Evolutionary conservation across 2,113 vertebrate genomes (phyloP).

Genomic region (Paramisgurnus dabryanus): DNA sequence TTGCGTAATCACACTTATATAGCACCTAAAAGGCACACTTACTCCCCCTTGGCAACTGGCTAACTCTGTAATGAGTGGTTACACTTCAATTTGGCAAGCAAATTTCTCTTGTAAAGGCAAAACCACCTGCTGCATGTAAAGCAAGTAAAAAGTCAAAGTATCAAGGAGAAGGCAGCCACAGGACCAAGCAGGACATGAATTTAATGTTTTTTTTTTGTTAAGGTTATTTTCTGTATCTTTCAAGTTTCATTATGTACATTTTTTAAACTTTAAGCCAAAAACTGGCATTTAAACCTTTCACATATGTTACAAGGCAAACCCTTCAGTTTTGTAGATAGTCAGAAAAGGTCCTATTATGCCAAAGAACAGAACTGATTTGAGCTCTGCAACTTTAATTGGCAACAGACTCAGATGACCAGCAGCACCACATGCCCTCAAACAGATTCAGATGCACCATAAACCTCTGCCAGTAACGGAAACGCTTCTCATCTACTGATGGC

Average conservation of each 20-base stretch:
- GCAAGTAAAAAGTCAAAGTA: neutral
- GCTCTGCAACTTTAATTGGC: neutral
- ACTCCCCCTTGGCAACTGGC: neutral
- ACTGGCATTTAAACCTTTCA: neutral
- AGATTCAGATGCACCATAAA: conserved; percentile 32
- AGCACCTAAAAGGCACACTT: neutral
- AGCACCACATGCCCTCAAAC: neutral
- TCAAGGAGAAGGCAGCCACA: neutral
- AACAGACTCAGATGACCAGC: neutral
- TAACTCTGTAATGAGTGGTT: conserved; percentile 29
- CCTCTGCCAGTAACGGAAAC: neutral
- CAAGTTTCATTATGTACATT: neutral
- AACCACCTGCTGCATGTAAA: conserved; percentile 11
- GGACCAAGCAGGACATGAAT: neutral
- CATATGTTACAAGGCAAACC: too few species aligned
- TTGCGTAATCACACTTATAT: conserved; percentile 14
- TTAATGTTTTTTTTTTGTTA: too few species aligned
- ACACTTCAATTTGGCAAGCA: conserved; percentile 20
- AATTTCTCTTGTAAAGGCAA: conserved; percentile 6
- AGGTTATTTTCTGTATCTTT: neutral
- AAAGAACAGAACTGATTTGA: neutral
- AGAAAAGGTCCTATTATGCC: too few species aligned
- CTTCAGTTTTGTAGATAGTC: too few species aligned
- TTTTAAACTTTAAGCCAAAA: too few species aligned
- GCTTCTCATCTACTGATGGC: conserved; percentile 36